Conservation (phyloP, 2,888 invertebrate genomes). For the Agrenia bidenticulata region DNA sequence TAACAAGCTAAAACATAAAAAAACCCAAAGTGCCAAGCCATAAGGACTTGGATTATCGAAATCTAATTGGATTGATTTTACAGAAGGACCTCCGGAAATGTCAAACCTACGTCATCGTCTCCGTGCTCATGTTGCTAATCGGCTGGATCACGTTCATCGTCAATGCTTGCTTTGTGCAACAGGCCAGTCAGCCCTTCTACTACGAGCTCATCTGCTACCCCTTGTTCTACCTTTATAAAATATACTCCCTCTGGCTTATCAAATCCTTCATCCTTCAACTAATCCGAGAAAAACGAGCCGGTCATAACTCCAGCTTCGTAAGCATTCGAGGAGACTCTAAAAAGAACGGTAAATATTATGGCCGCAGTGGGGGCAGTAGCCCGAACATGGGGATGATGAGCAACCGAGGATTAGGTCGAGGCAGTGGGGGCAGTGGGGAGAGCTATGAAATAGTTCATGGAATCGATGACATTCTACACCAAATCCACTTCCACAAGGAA, state of each 20-base stretch:
- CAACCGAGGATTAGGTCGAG: background rate
- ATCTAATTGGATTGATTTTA: background rate
- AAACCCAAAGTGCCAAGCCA: too few species aligned
- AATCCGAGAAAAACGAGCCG: slow-evolving; percentile 15
- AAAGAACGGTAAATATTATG: background rate
- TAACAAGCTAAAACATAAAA: too few species aligned
- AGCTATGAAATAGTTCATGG: slow-evolving; percentile 5
- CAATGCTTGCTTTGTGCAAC: background rate
- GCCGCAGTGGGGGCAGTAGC: background rate
- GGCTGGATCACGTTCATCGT: slow-evolving; percentile 1
- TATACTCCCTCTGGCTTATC: slow-evolving; percentile 6
- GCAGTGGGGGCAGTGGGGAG: background rate
- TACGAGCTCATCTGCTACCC: background rate
- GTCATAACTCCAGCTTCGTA: background rate
- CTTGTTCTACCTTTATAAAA: slow-evolving; percentile 7
- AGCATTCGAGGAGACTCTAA: background rate
- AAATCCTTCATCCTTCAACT: slow-evolving; percentile 15
- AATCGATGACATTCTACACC: slow-evolving; percentile 11
- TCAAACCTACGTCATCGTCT: slow-evolving; percentile 18
- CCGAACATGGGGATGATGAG: background rate
- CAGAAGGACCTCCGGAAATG: slow-evolving; percentile 22
- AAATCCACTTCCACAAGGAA: slow-evolving; percentile 4
- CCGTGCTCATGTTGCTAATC: background rate
- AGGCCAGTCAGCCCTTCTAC: background rate
- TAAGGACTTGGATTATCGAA: background rate